Evolutionary conservation across 2,888 invertebrate genomes (phyloP), one percentile per base, ranked within the genome.

Genomic region (Macrosoma leucophasiata): DNA sequence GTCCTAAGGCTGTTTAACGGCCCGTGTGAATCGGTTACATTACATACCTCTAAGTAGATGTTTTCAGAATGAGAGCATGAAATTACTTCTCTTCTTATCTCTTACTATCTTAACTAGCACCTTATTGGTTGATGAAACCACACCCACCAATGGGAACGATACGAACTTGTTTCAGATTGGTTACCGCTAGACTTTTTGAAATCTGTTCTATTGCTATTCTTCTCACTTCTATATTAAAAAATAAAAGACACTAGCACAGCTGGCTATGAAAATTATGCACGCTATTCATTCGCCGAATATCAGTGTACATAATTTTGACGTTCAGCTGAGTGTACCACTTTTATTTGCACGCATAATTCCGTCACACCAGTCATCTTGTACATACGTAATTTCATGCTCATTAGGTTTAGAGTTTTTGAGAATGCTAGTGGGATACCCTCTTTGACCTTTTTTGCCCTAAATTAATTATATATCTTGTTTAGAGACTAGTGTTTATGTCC

Each of bases 1-100:
- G 42, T 36, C 38, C 24, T 32, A 34, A 36, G 37, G 43, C 29
- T 33, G 29, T 31, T 62, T 75, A 38, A 31, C 34, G 70, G 81
- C 76, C 79, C 55, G 82, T 84, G 82, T 84, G 82, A 82, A 84
- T 84, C 82, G 82, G 79, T 75, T 31, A 44, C 43, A 62, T 61
- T 63, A 50, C 62, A 55, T 62, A 52, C 58, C 37, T 56, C 53
- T 40, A n/a, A n/a, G 76, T 81, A 81, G 79, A 67, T 71, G 61
- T 68, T 62, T 55, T 52, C 47, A 47, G 41, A 40, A 48, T 52
- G 58, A 51, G 79, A 81, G 81, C 79, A 79, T 79, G 81, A 76
- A 79, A 79, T 81, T 79, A 75, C 76, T 28, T 13, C 15, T 9
- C 17, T 24, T 34, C 29, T 27, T 21, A n/a, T 39, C 14, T 30